Base-by-base conservation (phyloP, 2,888 invertebrate genomes). In the Terebella lapidaria region DNA sequence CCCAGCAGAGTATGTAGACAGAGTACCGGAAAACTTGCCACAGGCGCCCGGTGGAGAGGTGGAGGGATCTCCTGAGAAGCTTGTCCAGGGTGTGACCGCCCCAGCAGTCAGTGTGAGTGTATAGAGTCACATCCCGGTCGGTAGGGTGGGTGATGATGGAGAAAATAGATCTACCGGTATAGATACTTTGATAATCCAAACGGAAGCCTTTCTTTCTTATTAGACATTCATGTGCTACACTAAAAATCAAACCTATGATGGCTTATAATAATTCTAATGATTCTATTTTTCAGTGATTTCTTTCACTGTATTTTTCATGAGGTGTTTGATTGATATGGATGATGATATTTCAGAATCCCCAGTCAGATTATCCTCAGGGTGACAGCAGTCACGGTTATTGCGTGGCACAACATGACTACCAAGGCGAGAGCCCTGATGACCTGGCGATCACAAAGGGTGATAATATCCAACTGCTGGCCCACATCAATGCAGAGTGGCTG, bases 1-100 rank as follows among this genome's bases (percentile, higher is more conserved):
- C 81, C 93, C 93, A 1, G 83, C 84, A 29, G 89, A 86, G 80
- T 92, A 89, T 80, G 85, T 92, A 66, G 86, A 90, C 70, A 82
- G 91, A 52, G 87, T 87, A 26, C 71, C 71, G 30, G 67, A 64
- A 52, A 70, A 25, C 18, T 56, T 64, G 4, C 10, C 22, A 20
- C 26, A 54, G 27, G 27, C 18, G 18, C 10, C 18, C 4, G 26
- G 15, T 4, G 35, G 35, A 10, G 15, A 49, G 5, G 49, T 5
- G 5, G n/a, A 35, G n/a, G 10, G n/a, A 35, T n/a, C 42, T 15
- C n/a, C 42, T 35, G 42, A 35, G 10, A 35, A 35, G n/a, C 42
- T 35, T 10, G 42, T 10, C 10, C 42, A 35, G n/a, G 10, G n/a
- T 35, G 10, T 35, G n/a, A 10, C 10, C n/a, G 42, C 10, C 10